Percentiles rank a stretch among this genome's conserved stretches.
These are phyloP conservation scores for Xanthorhoe spadicearia DNA, from an alignment of 2,888 invertebrate genomes.

Conservation along the genomic window DNA sequence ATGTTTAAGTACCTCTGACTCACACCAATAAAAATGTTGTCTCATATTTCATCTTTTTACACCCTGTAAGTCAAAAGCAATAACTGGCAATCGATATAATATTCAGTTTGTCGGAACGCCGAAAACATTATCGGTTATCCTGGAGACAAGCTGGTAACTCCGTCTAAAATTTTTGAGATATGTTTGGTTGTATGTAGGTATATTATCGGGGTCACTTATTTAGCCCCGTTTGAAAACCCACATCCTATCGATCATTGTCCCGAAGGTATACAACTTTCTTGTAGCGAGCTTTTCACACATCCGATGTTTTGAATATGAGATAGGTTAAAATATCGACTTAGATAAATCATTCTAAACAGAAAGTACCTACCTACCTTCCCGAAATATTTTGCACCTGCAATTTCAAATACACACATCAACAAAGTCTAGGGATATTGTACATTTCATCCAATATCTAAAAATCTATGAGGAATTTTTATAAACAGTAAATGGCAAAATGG, in stretches of 20 bases:
- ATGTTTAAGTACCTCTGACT: not conserved
- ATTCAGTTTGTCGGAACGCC: not conserved
- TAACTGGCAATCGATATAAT: not conserved
- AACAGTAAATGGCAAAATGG: no score
- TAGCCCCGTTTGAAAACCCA: constrained; percentile 8
- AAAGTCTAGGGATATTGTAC: no score
- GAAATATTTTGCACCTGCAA: no score
- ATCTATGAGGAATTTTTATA: no score
- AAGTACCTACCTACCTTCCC: no score
- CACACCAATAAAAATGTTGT: not conserved
- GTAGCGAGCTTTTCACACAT: constrained; percentile 14
- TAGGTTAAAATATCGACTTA: constrained; percentile 2
- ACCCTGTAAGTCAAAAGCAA: not conserved
- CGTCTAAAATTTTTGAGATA: not conserved
- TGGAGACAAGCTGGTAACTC: not conserved
- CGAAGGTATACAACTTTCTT: constrained; percentile 13
- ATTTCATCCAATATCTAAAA: no score
- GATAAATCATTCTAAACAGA: no score
- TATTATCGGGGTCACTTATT: constrained; percentile 8
- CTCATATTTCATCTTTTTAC: not conserved
- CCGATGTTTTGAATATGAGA: constrained; percentile 11
- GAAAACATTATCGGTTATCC: constrained; percentile 1
- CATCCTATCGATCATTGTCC: constrained; percentile 16
- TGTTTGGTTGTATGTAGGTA: not conserved
- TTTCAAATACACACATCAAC: no score